Conservation (phyloP, 2,113 vertebrate genomes). For the Actenoides lindsayi region DNA sequence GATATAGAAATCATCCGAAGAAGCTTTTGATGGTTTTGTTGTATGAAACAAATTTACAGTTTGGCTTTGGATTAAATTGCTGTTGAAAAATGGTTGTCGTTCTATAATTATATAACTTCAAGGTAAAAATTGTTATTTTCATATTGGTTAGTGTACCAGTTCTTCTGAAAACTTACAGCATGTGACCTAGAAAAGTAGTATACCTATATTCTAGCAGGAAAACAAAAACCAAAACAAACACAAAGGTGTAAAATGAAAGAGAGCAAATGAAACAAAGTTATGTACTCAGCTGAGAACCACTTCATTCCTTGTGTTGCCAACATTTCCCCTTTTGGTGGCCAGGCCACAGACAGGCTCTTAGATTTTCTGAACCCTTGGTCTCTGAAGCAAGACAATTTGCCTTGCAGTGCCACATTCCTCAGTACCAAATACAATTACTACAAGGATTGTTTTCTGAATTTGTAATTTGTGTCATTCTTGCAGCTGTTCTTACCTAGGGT, state of each 20-base stretch:
- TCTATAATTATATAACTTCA: neutral
- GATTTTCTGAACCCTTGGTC: neutral
- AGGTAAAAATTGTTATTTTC: neutral
- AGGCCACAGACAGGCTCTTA: neutral
- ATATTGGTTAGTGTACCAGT: neutral
- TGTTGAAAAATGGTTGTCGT: neutral
- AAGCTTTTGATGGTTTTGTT: neutral
- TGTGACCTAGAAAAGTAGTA: neutral
- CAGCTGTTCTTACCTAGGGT: neutral
- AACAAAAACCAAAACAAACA: no score
- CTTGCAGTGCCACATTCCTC: neutral
- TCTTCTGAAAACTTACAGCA: neutral
- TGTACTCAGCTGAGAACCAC: neutral
- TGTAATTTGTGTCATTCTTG: neutral
- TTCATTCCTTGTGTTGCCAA: neutral
- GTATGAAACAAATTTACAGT: neutral
- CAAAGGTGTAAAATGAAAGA: neutral
- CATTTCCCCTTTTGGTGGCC: neutral
- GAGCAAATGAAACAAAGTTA: neutral
- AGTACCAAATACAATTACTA: neutral
- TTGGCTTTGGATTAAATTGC: neutral
- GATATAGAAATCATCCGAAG: neutral
- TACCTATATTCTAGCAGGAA: neutral
- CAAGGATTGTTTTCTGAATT: neutral
- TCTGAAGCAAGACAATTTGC: fast-evolving